Percentiles rank a stretch among this genome's conserved stretches.
These are phyloP conservation scores for Indicator indicator DNA, from an alignment of 2,113 vertebrate species.

Conservation along the genomic window DNA sequence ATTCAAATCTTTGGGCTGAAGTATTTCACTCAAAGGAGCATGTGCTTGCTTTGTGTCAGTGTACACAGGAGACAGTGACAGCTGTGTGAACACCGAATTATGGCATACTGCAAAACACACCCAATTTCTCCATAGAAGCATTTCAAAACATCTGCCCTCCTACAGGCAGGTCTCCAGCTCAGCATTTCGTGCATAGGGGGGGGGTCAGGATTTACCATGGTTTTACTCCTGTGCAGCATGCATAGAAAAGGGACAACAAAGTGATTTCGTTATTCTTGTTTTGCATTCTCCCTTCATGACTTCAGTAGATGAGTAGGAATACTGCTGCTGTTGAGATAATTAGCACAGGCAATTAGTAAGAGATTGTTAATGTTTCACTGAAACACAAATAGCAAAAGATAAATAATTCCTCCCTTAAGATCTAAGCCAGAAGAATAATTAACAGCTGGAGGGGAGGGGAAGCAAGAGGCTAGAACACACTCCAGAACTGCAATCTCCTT, in stretches of 20 bases:
- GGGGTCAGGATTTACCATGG: background rate
- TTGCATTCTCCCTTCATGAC: background rate
- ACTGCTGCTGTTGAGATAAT: slow-evolving; percentile 19
- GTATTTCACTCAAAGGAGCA: background rate
- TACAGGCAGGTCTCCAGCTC: background rate
- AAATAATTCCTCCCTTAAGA: slow-evolving; percentile 48
- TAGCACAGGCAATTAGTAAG: slow-evolving; percentile 38
- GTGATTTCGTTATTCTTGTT: background rate
- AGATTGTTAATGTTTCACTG: slow-evolving; percentile 31
- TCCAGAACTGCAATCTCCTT: background rate
- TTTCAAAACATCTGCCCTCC: background rate
- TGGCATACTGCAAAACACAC: background rate
- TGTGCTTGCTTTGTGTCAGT: background rate
- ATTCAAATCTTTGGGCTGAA: background rate
- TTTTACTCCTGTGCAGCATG: background rate
- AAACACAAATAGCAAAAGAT: slow-evolving; percentile 43
- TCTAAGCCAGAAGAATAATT: slow-evolving; percentile 36
- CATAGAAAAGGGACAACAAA: background rate
- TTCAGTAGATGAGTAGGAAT: background rate
- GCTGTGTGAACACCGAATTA: background rate
- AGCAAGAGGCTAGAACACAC: background rate
- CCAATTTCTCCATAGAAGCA: background rate
- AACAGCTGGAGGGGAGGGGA: slow-evolving; percentile 41
- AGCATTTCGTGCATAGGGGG: background rate
- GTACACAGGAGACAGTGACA: background rate